Conservation (phyloP, 2,113 vertebrate species). For the Lanius ludovicianus region DNA sequence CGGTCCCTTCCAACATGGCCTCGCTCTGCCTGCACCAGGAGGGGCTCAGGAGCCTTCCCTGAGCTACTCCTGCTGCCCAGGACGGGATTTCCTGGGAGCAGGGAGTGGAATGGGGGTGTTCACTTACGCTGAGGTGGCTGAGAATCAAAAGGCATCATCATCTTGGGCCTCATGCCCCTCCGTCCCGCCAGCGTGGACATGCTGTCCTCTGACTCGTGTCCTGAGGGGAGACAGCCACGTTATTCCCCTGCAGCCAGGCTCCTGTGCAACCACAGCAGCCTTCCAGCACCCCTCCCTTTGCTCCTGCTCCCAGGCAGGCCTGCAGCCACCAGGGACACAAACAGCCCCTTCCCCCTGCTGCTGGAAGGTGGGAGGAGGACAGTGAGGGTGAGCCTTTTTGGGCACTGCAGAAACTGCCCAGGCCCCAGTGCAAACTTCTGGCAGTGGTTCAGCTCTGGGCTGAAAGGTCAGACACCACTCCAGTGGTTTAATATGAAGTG, state of each 20-base stretch:
- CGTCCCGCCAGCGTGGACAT: constrained; percentile 95
- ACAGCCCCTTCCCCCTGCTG: not conserved
- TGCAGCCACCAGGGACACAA: not conserved
- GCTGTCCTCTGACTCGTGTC: constrained; percentile 96
- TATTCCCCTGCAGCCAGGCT: not conserved
- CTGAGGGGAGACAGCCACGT: constrained; percentile 73
- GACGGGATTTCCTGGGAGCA: not conserved
- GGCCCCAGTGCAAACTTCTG: not conserved
- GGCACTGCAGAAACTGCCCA: not conserved
- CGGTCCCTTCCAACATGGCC: not conserved
- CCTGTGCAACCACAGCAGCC: not conserved
- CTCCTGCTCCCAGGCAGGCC: not conserved
- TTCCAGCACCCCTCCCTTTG: not conserved
- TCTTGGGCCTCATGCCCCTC: constrained; percentile 97
- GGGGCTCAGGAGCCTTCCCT: not conserved
- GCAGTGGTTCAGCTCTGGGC: not conserved
- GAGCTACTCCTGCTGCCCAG: not conserved
- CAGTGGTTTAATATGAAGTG: not conserved
- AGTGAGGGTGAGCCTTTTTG: not conserved
- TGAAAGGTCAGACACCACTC: not conserved
- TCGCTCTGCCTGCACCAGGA: not conserved
- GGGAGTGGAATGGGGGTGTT: not conserved
- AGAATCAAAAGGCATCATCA: constrained; percentile 99
- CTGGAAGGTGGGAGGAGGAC: not conserved
- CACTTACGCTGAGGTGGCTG: constrained; percentile 98